These are phyloP conservation scores for Dioctria rufipes DNA, from an alignment of 2,888 invertebrate species.

Conservation along the genomic window DNA sequence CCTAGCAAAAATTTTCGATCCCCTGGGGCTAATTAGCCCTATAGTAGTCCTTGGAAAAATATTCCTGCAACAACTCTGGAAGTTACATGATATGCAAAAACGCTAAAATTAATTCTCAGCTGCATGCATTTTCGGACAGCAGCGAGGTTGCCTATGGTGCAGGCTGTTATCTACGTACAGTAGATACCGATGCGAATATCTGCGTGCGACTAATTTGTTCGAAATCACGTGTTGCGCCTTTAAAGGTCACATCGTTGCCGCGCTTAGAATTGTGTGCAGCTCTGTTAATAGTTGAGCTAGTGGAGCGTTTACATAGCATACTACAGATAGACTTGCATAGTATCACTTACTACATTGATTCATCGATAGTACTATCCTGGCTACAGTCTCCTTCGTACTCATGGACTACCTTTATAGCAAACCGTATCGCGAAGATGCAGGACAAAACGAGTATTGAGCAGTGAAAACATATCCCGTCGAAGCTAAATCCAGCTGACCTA, in stretches of 20 bases:
- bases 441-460: not conserved
- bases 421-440: not conserved
- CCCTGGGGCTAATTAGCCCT: too few species aligned
- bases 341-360: not conserved
- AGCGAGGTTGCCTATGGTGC: not conserved
- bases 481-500: not conserved
- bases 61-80: too few species aligned
- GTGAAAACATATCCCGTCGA: not conserved
- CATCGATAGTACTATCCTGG: not conserved
- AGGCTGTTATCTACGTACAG: too few species aligned
- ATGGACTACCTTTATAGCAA: constrained; percentile 1
- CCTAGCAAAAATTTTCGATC: too few species aligned
- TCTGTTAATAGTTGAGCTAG: not conserved
- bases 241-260: too few species aligned
- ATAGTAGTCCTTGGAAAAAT: too few species aligned
- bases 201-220: too few species aligned
- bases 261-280: not conserved
- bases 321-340: not conserved
- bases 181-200: too few species aligned
- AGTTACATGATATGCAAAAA: too few species aligned
- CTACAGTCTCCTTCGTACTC: not conserved
- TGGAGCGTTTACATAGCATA: not conserved
- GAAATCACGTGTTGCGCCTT: too few species aligned
- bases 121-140: not conserved
- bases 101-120: not conserved